Percentiles rank a stretch among this genome's conserved stretches.
These are phyloP conservation scores for Drosophila subquinaria DNA, from an alignment of 2,888 invertebrate species.

Conservation along the genomic window DNA sequence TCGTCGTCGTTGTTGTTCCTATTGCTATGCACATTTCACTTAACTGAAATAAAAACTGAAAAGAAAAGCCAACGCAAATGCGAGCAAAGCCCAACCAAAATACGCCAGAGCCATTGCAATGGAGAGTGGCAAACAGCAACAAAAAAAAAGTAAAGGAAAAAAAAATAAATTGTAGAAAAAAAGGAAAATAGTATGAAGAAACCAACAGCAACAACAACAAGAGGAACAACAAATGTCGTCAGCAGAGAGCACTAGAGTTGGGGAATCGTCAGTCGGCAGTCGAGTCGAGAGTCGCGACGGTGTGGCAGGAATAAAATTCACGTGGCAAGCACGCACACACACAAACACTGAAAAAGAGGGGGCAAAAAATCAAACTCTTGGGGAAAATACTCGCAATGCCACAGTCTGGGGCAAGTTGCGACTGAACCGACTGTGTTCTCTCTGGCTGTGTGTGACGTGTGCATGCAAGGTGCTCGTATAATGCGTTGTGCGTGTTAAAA, in stretches of 20 bases:
- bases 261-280: slow-evolving; percentile 28
- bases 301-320: slow-evolving; percentile 67
- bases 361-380: slow-evolving; percentile 24
- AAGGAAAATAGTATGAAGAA: slow-evolving; percentile 28
- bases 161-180: slow-evolving; percentile 2
- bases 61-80: slow-evolving; percentile 80
- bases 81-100: slow-evolving; percentile 77
- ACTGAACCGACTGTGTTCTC: slow-evolving; percentile 15
- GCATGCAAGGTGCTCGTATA: slow-evolving; percentile 80
- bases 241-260: slow-evolving; percentile 56
- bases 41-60: slow-evolving; percentile 78
- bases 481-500: slow-evolving; percentile 82
- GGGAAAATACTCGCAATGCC: slow-evolving; percentile 32
- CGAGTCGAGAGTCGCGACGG: slow-evolving; percentile 34
- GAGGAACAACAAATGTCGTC: slow-evolving; percentile 67
- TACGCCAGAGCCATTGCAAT: slow-evolving; percentile 51
- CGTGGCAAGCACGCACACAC: slow-evolving; percentile 44
- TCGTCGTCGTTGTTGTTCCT: slow-evolving; percentile 27
- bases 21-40: slow-evolving; percentile 74
- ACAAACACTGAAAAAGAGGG: slow-evolving; percentile 29
- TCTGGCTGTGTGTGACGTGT: slow-evolving; percentile 62
- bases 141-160: slow-evolving; percentile 3
- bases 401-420: slow-evolving; percentile 24
- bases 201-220: slow-evolving; percentile 40
- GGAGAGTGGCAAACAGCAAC: slow-evolving; percentile 28